phyloP scores from a whole-genome alignment of 2,797 vertebrate species.

The Phoxinus dragarum region DNA sequence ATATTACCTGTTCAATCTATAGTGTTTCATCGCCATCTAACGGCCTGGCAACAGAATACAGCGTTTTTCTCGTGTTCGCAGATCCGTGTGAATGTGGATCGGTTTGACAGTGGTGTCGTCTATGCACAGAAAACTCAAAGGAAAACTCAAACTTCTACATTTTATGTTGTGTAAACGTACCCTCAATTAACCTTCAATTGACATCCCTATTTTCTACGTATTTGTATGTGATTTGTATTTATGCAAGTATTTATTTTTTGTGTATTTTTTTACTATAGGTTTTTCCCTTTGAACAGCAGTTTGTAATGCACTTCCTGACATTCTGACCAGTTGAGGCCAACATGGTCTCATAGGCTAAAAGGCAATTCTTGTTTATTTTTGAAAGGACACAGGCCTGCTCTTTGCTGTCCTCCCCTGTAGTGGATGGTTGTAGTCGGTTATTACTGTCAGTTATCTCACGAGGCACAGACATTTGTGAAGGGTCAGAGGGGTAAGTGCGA shows the following conservation, averaged over 20 bases:
- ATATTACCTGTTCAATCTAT: too few relatives aligned
- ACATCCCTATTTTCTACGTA: not conserved
- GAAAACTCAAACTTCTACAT: too few relatives aligned
- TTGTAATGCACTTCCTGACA: conserved; percentile 13
- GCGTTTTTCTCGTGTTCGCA: too few relatives aligned
- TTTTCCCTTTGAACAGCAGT: conserved; percentile 6
- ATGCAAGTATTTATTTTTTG: not conserved
- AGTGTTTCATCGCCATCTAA: too few relatives aligned
- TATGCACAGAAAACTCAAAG: too few relatives aligned
- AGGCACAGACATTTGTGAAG: conserved; percentile 25
- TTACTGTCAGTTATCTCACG: conserved; percentile 27
- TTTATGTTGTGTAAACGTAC: too few relatives aligned
- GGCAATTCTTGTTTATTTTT: conserved; percentile 72
- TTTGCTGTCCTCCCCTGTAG: conserved; percentile 55
- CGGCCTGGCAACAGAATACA: too few relatives aligned
- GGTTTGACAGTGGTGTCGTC: too few relatives aligned
- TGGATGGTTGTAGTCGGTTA: conserved; percentile 14
- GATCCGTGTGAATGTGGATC: too few relatives aligned
- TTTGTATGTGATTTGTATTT: not conserved
- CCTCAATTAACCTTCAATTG: not conserved
- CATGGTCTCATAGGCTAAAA: conserved; percentile 65
- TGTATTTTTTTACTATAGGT: not conserved
- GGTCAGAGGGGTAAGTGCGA: not conserved
- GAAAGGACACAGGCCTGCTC: conserved; percentile 62
- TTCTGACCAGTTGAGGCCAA: not conserved